Conservation (phyloP, 2,888 invertebrate genomes). For the Hofmannophila pseudospretella region DNA sequence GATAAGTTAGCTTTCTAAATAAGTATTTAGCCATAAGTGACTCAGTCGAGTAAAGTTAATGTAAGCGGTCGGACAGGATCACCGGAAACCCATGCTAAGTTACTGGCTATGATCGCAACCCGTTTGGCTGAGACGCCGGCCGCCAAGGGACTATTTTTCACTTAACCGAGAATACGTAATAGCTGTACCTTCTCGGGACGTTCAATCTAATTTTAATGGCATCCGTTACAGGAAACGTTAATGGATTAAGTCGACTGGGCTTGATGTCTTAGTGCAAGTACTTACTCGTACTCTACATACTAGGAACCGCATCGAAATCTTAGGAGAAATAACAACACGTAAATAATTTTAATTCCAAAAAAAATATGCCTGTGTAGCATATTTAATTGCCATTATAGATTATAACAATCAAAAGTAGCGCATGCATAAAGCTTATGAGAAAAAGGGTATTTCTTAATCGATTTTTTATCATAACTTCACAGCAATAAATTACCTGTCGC, state of each 20-base stretch:
- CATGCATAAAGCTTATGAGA: too few species aligned
- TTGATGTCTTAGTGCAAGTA: conserved; percentile 9
- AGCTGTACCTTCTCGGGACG: conserved; percentile 27
- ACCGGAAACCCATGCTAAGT: conserved; percentile 51
- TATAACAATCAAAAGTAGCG: too few species aligned
- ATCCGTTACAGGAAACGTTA: conserved; percentile 37
- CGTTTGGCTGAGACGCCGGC: conserved; percentile 28
- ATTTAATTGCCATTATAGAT: too few species aligned
- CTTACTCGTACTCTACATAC: too few species aligned
- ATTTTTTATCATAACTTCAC: too few species aligned
- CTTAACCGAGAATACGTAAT: conserved; percentile 26
- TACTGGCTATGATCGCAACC: conserved; percentile 33
- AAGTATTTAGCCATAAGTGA: conserved; percentile 24
- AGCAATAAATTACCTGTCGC: too few species aligned
- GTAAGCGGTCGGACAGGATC: conserved; percentile 33
- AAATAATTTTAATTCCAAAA: too few species aligned
- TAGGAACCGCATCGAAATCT: too few species aligned
- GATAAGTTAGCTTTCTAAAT: conserved; percentile 10
- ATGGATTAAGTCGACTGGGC: conserved; percentile 31
- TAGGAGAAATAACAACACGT: too few species aligned
- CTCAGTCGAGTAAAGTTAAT: conserved; percentile 24
- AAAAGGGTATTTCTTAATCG: too few species aligned
- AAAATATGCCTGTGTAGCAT: too few species aligned
- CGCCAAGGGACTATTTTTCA: conserved; percentile 31
- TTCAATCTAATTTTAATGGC: conserved; percentile 39